Evolutionary conservation across 2,797 vertebrate genomes (phyloP).

Genomic region (Pteropus rufus): DNA sequence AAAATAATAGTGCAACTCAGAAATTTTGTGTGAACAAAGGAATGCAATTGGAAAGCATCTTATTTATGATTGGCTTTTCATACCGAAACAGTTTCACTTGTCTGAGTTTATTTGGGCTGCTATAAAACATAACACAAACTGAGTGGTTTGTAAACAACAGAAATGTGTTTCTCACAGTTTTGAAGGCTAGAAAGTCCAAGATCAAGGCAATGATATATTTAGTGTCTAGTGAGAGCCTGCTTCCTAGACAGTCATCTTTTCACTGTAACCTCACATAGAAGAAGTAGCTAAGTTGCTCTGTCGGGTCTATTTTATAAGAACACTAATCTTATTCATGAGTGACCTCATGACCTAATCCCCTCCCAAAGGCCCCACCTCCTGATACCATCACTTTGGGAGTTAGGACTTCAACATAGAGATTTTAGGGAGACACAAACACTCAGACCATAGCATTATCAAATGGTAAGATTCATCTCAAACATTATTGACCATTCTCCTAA

Average conservation of each 20-base stretch:
- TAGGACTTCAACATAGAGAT: not conserved
- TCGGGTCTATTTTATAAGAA: not conserved
- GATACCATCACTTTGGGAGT: not conserved
- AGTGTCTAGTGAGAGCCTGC: not conserved
- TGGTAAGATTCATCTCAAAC: not conserved
- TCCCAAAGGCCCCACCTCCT: not conserved
- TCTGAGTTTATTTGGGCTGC: not conserved
- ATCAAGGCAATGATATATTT: not conserved
- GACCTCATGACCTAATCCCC: not conserved
- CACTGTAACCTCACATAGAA: not conserved
- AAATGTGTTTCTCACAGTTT: not conserved
- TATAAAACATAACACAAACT: not conserved
- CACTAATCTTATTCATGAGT: not conserved
- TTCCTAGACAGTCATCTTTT: not conserved
- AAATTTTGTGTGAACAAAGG: not conserved
- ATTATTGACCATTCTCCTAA: not conserved
- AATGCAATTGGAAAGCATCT: not conserved
- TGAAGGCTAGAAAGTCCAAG: not conserved
- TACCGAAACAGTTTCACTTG: not conserved
- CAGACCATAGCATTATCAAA: not conserved
- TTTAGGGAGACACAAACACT: not conserved
- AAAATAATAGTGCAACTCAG: conserved; percentile 39
- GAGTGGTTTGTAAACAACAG: not conserved
- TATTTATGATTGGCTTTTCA: conserved; percentile 33
- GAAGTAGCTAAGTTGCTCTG: not conserved